Evolutionary conservation across 2,797 vertebrate species (phyloP), one percentile per base, ranked within the genome.

Genomic region (Caiman crocodilus): DNA sequence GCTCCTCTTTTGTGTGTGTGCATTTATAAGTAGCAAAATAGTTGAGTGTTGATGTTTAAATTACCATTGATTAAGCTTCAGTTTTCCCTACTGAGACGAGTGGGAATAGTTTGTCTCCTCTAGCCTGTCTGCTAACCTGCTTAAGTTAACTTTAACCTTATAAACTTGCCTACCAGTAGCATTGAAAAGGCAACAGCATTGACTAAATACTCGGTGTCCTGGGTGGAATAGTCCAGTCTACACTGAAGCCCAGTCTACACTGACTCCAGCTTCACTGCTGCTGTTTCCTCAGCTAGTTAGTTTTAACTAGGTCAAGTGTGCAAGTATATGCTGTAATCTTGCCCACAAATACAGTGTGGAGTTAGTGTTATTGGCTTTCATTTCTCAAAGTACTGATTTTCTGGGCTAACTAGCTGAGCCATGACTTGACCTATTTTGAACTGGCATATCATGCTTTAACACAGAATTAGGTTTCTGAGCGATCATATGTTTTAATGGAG

Each of bases 31-130:
- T 59, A 60, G 18, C 76, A 20, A 30, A 69, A 5, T 71, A 55
- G 42, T 75, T 92, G 90, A 75, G 18, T 1, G 1, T 9, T 88
- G 63, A 25, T 81, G 75, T 92, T 91, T 94, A 91, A 93, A 92
- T 92, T 91, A 84, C 89, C 88, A 83, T 89, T 89, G 86, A 84
- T 83, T 77, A 85, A 73, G 14, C 14, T 84, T 92, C 75, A 96
- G 50, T 90, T 93, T 69, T 88, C 30, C 87, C 90, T 90, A 26
- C 77, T 35, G 84, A 92, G 89, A 93, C 92, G 78, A 89, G 13
- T 90, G 84, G 89, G 82, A 84, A 71, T 58, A 92, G 79, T 90
- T 94, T 74, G 16, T 82, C 63, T 95, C 57, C 91, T 2, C 74
- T 77, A 82, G 59, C 82, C 85, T 86, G 69, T 76, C 4, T 88